Evolutionary conservation across 2,888 invertebrate genomes (phyloP).

Genomic region (Euclidia mi): DNA sequence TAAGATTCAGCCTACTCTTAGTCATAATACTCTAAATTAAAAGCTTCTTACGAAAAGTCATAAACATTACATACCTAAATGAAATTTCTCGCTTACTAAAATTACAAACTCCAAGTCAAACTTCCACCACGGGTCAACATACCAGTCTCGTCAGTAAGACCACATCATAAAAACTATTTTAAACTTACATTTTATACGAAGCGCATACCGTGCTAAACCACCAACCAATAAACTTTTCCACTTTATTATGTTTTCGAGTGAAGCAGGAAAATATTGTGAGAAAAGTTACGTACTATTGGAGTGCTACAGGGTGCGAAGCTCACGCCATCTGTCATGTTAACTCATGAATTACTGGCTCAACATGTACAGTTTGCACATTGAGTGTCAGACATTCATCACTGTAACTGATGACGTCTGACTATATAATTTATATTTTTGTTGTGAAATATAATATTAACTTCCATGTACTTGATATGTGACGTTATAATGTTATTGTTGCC

Average conservation of each 20-base stretch:
- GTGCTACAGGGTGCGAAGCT: not conserved
- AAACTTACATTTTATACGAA: no score
- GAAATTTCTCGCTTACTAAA: no score
- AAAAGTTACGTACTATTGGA: not conserved
- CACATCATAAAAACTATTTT: no score
- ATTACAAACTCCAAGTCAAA: no score
- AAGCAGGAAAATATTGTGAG: constrained; percentile 1
- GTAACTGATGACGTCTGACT: constrained; percentile 2
- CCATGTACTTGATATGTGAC: no score
- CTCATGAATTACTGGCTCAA: constrained; percentile 5
- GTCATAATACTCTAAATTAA: no score
- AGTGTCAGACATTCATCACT: constrained; percentile 1
- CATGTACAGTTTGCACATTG: constrained; percentile 1
- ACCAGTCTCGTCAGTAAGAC: no score
- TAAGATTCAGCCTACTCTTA: no score
- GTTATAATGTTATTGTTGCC: no score
- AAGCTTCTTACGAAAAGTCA: no score
- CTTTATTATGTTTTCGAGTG: constrained; percentile 2
- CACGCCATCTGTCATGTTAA: constrained; percentile 6
- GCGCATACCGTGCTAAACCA: not conserved
- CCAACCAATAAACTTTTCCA: not conserved
- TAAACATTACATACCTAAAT: no score
- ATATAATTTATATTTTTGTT: not conserved
- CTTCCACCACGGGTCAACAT: no score
- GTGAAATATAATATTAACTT: not conserved